These are phyloP conservation scores for Eueides isabella DNA, from an alignment of 1,140 invertebrate genomes.

Conservation along the genomic window DNA sequence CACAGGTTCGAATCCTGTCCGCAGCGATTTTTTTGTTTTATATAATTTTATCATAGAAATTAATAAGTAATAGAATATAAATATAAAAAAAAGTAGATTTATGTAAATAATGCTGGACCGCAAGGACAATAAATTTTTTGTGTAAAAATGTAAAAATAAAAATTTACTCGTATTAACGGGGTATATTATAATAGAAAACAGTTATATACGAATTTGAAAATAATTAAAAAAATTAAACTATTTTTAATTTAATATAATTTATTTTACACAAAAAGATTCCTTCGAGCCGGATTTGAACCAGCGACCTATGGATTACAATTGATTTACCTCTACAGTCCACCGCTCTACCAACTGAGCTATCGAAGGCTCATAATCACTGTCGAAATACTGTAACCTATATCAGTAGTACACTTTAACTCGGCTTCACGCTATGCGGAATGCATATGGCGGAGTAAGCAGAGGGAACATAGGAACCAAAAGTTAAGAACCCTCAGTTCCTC, in stretches of 20 bases:
- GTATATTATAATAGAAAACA: slow-evolving; percentile 10
- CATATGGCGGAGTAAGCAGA: too few relatives aligned
- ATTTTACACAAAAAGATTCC: slow-evolving; percentile 54
- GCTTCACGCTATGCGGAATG: too few relatives aligned
- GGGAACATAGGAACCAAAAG: too few relatives aligned
- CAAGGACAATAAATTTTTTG: too few relatives aligned
- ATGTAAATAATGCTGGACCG: not conserved
- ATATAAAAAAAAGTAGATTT: not conserved
- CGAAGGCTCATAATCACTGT: slow-evolving; percentile 40
- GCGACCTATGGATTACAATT: slow-evolving; percentile 74
- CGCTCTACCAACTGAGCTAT: slow-evolving; percentile 80
- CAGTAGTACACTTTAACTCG: not conserved
- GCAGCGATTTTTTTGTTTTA: slow-evolving; percentile 83
- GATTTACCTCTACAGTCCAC: slow-evolving; percentile 64
- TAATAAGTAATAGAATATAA: not conserved
- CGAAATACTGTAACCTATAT: slow-evolving; percentile 40
- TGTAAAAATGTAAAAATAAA: too few relatives aligned
- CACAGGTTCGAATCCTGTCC: slow-evolving; percentile 82
- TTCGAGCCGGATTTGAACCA: slow-evolving; percentile 79
- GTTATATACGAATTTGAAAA: slow-evolving; percentile 7
- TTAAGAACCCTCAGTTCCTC: too few relatives aligned
- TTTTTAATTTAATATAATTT: not conserved
- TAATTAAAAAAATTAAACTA: not conserved
- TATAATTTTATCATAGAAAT: not conserved
- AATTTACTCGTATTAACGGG: too few relatives aligned